Conservation (phyloP, 2,113 vertebrate species). For the Tangachromis dhanisi region DNA sequence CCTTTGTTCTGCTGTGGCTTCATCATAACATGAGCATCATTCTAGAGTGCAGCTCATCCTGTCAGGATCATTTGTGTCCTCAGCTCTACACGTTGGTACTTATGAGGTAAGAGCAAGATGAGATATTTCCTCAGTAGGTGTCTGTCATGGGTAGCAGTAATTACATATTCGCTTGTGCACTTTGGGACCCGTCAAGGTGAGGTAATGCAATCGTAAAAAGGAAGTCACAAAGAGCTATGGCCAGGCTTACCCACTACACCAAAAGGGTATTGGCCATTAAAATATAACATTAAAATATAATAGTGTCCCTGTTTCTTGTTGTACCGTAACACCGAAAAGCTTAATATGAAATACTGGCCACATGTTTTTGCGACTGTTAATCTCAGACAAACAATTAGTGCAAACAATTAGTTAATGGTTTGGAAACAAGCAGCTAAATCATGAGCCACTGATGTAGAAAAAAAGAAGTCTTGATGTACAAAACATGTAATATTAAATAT, state of each 20-base stretch:
- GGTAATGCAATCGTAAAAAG: conserved; percentile 32
- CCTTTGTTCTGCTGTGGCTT: not conserved
- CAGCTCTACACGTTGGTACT: not conserved
- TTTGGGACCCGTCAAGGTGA: conserved; percentile 44
- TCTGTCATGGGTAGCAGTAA: conserved; percentile 1
- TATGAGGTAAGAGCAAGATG: not conserved
- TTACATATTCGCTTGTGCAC: conserved; percentile 24
- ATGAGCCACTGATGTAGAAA: not conserved
- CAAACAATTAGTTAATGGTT: not conserved
- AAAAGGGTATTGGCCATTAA: not conserved
- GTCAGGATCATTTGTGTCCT: not conserved
- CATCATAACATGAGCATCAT: not conserved
- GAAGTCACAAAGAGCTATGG: conserved; percentile 10
- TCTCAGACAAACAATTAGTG: not conserved
- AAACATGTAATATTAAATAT: not conserved
- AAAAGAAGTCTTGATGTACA: not conserved
- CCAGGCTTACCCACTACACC: not conserved
- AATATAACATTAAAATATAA: not conserved
- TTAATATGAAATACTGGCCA: not conserved
- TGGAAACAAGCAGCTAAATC: not conserved
- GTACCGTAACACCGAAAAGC: not conserved
- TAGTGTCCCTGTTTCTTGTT: not conserved
- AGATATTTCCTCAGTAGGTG: not conserved
- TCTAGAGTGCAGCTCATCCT: not conserved
- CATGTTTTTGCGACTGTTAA: not conserved